Evolutionary conservation across 92 coral and sea anemone genomes (phyloP).

Genomic region (Chrysogorgia sp.): DNA sequence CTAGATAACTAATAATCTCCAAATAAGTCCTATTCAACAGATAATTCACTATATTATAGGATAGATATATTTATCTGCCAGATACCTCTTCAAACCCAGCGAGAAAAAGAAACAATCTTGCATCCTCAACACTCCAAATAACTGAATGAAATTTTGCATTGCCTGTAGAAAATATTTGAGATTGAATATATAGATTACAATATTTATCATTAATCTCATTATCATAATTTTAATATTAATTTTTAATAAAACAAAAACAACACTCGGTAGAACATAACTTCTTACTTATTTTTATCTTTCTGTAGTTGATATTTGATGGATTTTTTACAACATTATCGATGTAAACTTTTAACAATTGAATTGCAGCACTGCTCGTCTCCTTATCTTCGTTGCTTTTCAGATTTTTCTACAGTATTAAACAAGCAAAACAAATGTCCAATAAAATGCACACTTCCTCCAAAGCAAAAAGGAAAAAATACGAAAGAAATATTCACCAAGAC

Average conservation of each 20-base stretch:
- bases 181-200: background rate
- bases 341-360: conserved; percentile 81
- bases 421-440: conserved; percentile 2
- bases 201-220: background rate
- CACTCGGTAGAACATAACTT: background rate
- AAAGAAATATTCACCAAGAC: conserved; percentile 69
- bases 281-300: conserved; percentile 92
- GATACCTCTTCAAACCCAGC: conserved; percentile 93
- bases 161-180: conserved; percentile 34
- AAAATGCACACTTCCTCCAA: background rate
- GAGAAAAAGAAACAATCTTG: conserved; percentile 79
- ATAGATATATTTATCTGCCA: too few relatives aligned
- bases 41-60: too few relatives aligned
- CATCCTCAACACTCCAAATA: conserved; percentile 85
- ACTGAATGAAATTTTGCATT: conserved; percentile 85
- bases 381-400: conserved; percentile 57
- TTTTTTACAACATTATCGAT: conserved; percentile 82
- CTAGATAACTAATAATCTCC: too few relatives aligned
- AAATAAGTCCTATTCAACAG: background rate
- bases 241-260: too few relatives aligned
- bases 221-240: too few relatives aligned
- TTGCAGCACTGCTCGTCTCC: conserved; percentile 55
- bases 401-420: conserved; percentile 63
- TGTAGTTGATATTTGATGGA: conserved; percentile 79
- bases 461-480: background rate